Evolutionary conservation across 1,140 invertebrate genomes (phyloP).

Genomic region (Epicauta chinensis): DNA sequence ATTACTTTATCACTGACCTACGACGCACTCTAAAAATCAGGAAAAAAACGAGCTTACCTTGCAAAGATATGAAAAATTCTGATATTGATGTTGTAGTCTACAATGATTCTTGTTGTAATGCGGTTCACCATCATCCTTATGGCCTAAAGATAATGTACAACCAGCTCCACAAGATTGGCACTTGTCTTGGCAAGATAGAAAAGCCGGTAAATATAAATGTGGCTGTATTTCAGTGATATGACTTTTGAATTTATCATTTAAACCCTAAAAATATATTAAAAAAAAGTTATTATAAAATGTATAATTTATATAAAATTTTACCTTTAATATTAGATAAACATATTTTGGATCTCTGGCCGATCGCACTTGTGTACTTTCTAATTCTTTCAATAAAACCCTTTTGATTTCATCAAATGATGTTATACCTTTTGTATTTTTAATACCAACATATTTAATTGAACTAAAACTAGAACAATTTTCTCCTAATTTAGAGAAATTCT

Average conservation of each 20-base stretch:
- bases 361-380: slow-evolving; percentile 62
- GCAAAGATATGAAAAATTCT: slow-evolving; percentile 71
- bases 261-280: slow-evolving; percentile 42
- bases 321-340: slow-evolving; percentile 7
- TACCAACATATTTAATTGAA: slow-evolving; percentile 65
- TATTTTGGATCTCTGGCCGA: slow-evolving; percentile 48
- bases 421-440: slow-evolving; percentile 49
- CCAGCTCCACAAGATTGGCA: slow-evolving; percentile 66
- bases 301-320: no score
- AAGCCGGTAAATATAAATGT: slow-evolving; percentile 70
- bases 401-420: slow-evolving; percentile 54
- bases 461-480: slow-evolving; percentile 66
- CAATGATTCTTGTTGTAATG: slow-evolving; percentile 52
- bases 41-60: no score
- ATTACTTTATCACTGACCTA: no score
- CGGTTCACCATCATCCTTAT: slow-evolving; percentile 58
- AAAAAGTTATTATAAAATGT: not conserved
- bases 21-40: no score
- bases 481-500: slow-evolving; percentile 56
- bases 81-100: slow-evolving; percentile 71
- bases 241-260: slow-evolving; percentile 74
- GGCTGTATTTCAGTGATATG: slow-evolving; percentile 56
- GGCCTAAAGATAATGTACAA: slow-evolving; percentile 74
- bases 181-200: slow-evolving; percentile 68
- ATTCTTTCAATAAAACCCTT: slow-evolving; percentile 49